Conservation (phyloP, 2,888 invertebrate genomes). For the Orthosia gracilis region DNA sequence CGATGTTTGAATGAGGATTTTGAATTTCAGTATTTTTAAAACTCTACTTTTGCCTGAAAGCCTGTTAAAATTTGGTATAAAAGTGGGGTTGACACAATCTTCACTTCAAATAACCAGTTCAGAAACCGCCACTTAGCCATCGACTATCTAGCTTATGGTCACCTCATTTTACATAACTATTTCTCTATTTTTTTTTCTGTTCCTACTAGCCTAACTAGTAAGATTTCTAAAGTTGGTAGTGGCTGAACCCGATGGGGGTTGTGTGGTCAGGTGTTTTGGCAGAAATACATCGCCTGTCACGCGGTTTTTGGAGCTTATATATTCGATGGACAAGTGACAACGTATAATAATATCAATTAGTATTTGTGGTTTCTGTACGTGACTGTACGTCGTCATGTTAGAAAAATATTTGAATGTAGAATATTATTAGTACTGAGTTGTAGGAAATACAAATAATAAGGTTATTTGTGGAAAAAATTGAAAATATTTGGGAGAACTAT, state of each 20-base stretch:
- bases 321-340: conserved; percentile 3
- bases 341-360: conserved; percentile 7
- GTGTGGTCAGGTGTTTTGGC: too few species aligned
- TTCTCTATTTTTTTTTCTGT: not conserved
- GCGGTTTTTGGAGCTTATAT: not conserved
- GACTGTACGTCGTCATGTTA: conserved; percentile 24
- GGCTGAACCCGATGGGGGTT: too few species aligned
- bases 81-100: too few species aligned
- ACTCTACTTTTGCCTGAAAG: too few species aligned
- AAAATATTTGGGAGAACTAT: not conserved
- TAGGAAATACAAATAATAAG: too few species aligned
- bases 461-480: not conserved
- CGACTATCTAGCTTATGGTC: not conserved
- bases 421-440: too few species aligned
- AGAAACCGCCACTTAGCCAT: not conserved
- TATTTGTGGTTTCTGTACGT: conserved; percentile 10
- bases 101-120: too few species aligned
- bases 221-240: not conserved
- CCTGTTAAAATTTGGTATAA: too few species aligned
- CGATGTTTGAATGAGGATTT: too few species aligned
- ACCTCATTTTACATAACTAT: not conserved
- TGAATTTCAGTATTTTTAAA: too few species aligned
- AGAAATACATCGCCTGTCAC: not conserved
- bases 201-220: too few species aligned
- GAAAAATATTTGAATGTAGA: not conserved